Conservation (phyloP, 1,140 invertebrate species). For the Ceratosolen solmsi region DNA sequence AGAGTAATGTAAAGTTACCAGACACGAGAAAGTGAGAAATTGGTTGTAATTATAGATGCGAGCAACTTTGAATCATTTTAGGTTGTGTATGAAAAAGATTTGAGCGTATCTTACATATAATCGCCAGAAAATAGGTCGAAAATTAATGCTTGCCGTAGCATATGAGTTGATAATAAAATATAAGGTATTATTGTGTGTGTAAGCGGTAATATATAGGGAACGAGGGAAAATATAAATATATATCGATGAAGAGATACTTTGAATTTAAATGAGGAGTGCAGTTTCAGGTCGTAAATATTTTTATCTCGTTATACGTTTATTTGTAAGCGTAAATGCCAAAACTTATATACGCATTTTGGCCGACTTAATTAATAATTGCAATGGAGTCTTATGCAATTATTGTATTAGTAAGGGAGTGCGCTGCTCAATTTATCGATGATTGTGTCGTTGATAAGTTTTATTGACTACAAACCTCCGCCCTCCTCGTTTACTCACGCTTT, state of each 20-base stretch:
- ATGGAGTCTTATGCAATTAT: neutral
- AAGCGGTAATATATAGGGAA: neutral
- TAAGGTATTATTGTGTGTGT: constrained; percentile 32
- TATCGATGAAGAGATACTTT: constrained; percentile 12
- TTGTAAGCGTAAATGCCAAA: neutral
- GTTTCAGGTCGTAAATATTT: constrained; percentile 12
- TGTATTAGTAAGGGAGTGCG: neutral
- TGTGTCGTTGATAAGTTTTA: neutral
- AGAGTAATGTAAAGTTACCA: neutral
- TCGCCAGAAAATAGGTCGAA: neutral
- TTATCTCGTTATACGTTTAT: constrained; percentile 8
- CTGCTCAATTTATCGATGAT: constrained; percentile 23
- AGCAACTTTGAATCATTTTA: neutral
- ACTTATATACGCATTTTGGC: neutral
- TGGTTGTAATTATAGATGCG: neutral
- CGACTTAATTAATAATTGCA: constrained; percentile 39
- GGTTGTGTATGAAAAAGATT: neutral
- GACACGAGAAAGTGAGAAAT: constrained; percentile 4
- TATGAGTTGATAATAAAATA: constrained; percentile 33
- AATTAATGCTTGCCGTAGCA: too few relatives aligned
- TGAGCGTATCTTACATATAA: too few relatives aligned
- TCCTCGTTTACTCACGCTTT: too few relatives aligned
- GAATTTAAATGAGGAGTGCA: neutral
- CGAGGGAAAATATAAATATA: constrained; percentile 23
- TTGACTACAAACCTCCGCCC: neutral